Evolutionary conservation across 1,140 invertebrate genomes (phyloP).

Genomic region (Papilio glaucus): DNA sequence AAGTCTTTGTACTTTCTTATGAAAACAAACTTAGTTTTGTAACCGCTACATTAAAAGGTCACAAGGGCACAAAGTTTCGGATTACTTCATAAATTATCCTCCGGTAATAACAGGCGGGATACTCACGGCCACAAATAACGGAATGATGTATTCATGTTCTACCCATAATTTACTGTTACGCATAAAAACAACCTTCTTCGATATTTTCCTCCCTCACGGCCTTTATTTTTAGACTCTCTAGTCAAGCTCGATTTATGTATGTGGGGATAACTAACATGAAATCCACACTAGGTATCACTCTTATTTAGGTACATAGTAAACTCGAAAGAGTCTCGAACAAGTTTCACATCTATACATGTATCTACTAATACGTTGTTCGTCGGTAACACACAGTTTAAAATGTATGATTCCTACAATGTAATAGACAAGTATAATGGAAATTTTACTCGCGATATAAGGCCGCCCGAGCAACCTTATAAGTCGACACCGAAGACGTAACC

Average conservation of each 20-base stretch:
- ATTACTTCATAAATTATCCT: conserved; percentile 9
- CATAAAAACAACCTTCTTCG: not conserved
- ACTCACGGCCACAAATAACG: not conserved
- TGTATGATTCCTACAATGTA: not conserved
- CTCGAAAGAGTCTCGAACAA: too few relatives aligned
- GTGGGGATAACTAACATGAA: not conserved
- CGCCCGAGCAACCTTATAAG: conserved; percentile 31
- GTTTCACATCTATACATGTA: too few relatives aligned
- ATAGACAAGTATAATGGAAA: conserved; percentile 8
- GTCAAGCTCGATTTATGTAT: not conserved
- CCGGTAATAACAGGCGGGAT: not conserved
- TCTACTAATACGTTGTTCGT: too few relatives aligned
- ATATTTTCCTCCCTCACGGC: not conserved
- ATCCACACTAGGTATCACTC: not conserved
- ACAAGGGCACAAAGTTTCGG: not conserved
- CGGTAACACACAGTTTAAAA: not conserved
- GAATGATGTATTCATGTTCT: conserved; percentile 18
- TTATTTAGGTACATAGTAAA: too few relatives aligned
- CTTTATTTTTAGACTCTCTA: not conserved
- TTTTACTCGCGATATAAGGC: conserved; percentile 20
- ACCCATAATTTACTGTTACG: not conserved
- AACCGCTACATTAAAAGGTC: not conserved
- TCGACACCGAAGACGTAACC: conserved; percentile 26
- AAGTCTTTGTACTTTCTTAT: too few relatives aligned
- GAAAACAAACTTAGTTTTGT: too few relatives aligned